Base-by-base conservation (phyloP, 2,797 vertebrate genomes). In the Girardinus metallicus region DNA sequence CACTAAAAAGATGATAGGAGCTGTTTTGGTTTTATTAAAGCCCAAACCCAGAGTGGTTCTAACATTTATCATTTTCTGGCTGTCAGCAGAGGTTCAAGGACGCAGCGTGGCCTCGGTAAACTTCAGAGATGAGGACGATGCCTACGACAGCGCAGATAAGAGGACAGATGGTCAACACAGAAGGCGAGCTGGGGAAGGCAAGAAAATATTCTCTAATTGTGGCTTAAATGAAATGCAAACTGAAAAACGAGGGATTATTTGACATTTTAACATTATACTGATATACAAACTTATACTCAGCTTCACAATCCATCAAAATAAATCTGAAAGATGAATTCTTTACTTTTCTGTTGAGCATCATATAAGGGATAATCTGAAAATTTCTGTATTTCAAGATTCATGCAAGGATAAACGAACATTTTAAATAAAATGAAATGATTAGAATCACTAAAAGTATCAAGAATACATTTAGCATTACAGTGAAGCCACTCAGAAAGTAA, bases 1-100 rank as follows among this genome's bases (percentile, higher is more conserved):
- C 83, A 83, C 92, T 85, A 92, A 90, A 91, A 71, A 2, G 34
- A 82, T 18, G 13, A 66, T 39, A 44, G 72, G 15, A 46, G 12
- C 0, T 41, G 51, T 78, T 85, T 79, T 66, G 18, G 26, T 77
- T 80, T 70, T 76, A 6, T 53, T 9, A 62, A 83, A 88, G 74
- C 73, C 15, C 60, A 55, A 77, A 68, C 60, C 18, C 55, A 29
- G 36, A 62, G 76, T 68, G 70, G 73, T 87, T 79, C 23, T 70
- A 72, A 81, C 70, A 49, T 75, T 23, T 53, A 53, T 49, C 51
- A 29, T 78, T 73, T 73, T 49, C 39, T 68, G 78, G 46, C n/a
- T 41, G 57, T 73, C 7, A 10, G 76, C 41, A 21, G 34, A 3
- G 29, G 43, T 26, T 74, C 68, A 73, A 68, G 73, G 73, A 60